Percentiles rank a stretch among this genome's conserved stretches.
These are phyloP conservation scores for Metopia argyrocephala DNA, from an alignment of 2,888 invertebrate species.

Conservation along the genomic window DNA sequence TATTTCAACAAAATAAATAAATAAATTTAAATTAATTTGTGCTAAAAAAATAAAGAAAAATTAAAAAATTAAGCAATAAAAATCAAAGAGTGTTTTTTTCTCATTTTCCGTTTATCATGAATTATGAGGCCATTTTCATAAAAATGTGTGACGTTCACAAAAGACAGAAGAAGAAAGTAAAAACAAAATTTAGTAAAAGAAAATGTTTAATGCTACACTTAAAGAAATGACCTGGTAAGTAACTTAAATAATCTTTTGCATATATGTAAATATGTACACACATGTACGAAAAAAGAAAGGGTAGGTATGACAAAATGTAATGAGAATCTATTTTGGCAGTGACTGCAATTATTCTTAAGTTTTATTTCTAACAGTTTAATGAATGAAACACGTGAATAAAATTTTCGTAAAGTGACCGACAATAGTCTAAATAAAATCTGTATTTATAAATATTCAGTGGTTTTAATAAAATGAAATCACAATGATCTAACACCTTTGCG, in stretches of 20 bases:
- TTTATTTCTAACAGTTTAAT: too few relatives aligned
- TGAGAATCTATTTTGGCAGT: too few relatives aligned
- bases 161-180: not conserved
- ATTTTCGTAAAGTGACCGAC: too few relatives aligned
- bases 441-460: too few relatives aligned
- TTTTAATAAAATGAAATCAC: too few relatives aligned
- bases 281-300: not conserved
- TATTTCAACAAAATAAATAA: not conserved
- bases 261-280: not conserved
- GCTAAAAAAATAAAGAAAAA: not conserved
- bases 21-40: not conserved
- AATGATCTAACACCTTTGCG: too few relatives aligned
- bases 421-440: too few relatives aligned
- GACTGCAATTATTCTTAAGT: too few relatives aligned
- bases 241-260: not conserved
- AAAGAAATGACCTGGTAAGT: not conserved
- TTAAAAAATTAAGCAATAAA: not conserved
- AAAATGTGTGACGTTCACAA: too few relatives aligned
- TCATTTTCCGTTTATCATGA: not conserved
- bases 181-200: not conserved
- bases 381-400: too few relatives aligned
- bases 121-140: not conserved
- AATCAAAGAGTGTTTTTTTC: not conserved
- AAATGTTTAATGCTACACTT: not conserved
- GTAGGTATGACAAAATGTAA: not conserved